Evolutionary conservation across 2,888 invertebrate genomes (phyloP), one percentile per base, ranked within the genome.

Genomic region (Drosophila paramelanica): DNA sequence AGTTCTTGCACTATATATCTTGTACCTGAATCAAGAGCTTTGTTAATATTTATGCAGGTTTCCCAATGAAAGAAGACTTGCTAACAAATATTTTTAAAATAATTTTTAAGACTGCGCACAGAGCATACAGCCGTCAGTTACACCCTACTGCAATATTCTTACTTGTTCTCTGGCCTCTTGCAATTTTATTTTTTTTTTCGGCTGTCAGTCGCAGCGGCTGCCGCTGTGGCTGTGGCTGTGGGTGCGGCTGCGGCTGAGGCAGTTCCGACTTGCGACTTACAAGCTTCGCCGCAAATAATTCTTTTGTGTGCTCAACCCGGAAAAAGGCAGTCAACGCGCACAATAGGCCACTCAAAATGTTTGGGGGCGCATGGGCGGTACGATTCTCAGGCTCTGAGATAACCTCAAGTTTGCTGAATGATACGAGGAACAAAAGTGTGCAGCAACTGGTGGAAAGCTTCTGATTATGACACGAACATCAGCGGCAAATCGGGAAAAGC

Each of bases 221-320:
- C 11, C 41, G 41, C 57, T 23, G 39, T 20, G 11, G 31, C 25
- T 53, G 41, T 14, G 20, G 41, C 57, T 14, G 41, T 14, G 20
- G 41, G 49, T 14, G 39, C 20, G 14, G 31, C 67, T 49, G 42
- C 38, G 56, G 53, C 67, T 27, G 53, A 43, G 58, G 25, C 69
- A 68, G 45, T 59, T 73, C 58, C 57, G 58, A 52, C 60, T 71
- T 77, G 55, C 49, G 61, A 61, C 73, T 71, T 77, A 27, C 66
- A 66, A 66, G 60, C 52, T 41, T 42, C 50, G 43, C 73, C 67
- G 62, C 74, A 77, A 77, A 67, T 73, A 77, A 62, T 77, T 75
- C 58, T 61, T 62, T 73, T 74, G 72, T 66, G 49, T 42, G 55
- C 43, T 27, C 38, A 42, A 41, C 10, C 45, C 58, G 58, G 51